Evolutionary conservation across 2,888 invertebrate genomes (phyloP), one percentile per base, ranked within the genome.

Genomic region (Phengaris alcon): DNA sequence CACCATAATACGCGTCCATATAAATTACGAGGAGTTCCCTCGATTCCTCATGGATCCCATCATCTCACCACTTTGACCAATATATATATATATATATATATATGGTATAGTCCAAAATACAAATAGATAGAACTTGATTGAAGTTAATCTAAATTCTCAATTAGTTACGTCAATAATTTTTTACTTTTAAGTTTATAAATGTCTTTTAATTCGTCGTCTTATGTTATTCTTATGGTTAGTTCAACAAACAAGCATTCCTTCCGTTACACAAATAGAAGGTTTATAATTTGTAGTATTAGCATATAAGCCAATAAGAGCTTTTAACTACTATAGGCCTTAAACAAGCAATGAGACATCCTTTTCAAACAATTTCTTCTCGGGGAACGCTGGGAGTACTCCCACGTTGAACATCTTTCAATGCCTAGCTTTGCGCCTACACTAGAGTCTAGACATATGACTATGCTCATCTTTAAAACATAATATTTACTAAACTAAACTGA

Each of bases 251-350:
- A 55, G 55, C 55, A 7, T 55, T 35, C 13, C 55, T 55, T 13
- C 7, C n/a, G 55, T n/a, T 55, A n/a, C 0, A 7, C 55, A 55
- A 55, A 55, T n/a, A 5, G 55, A n/a, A 55, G 55, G 55, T n/a
- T 55, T 55, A 2, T 35, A 35, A 3, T 35, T 35, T 35, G 35
- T 35, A 55, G 68, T 78, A 82, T 83, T 83, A 83, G 79, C 81
- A 82, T 82, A n/a, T 57, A 57, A 22, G 15, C 57, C 57, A 15
- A 57, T 57, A 15, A 57, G 57, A 57, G 15, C 57, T 9, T 15
- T 57, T 57, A n/a, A 57, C 3, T 57, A 15, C 15, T 15, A 35
- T 35, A 35, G 35, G 35, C 35, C 35, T 2, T 35, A 35, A 35
- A 35, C 35, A 35, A 76, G 73, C 76, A 76, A 74, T 77, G 52